phyloP scores from a whole-genome alignment of 2,888 invertebrate species.

The Osmoderma eremita region DNA sequence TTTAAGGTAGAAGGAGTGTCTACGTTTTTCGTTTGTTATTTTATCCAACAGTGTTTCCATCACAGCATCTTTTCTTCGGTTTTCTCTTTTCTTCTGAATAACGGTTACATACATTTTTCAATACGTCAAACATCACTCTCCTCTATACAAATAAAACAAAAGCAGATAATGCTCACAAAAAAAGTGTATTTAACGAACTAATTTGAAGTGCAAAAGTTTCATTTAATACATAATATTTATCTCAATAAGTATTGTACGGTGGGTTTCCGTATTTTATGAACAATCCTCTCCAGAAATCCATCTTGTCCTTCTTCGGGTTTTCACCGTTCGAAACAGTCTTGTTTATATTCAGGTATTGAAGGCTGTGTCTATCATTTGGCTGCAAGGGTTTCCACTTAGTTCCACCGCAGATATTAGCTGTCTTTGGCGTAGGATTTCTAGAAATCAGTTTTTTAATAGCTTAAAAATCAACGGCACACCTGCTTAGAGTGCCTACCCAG shows the following conservation, averaged over 20 bases:
- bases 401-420: constrained; percentile 2
- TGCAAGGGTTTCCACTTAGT: not conserved
- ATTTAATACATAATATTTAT: not conserved
- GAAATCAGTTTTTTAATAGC: not conserved
- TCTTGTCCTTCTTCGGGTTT: not conserved
- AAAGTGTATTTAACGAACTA: too few relatives aligned
- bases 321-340: not conserved
- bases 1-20: too few relatives aligned
- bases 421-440: not conserved
- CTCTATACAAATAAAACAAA: too few relatives aligned
- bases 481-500: not conserved
- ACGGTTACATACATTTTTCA: too few relatives aligned
- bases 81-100: too few relatives aligned
- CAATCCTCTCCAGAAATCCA: not conserved
- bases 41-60: too few relatives aligned
- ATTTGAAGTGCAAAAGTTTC: too few relatives aligned
- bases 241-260: not conserved
- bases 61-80: too few relatives aligned
- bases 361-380: not conserved
- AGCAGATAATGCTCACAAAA: too few relatives aligned
- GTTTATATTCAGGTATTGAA: not conserved
- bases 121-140: too few relatives aligned
- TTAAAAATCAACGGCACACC: not conserved
- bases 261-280: not conserved
- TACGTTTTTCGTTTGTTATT: too few relatives aligned